Base-by-base conservation (phyloP, 2,888 invertebrate genomes). In the Tenthredo mesomela region DNA sequence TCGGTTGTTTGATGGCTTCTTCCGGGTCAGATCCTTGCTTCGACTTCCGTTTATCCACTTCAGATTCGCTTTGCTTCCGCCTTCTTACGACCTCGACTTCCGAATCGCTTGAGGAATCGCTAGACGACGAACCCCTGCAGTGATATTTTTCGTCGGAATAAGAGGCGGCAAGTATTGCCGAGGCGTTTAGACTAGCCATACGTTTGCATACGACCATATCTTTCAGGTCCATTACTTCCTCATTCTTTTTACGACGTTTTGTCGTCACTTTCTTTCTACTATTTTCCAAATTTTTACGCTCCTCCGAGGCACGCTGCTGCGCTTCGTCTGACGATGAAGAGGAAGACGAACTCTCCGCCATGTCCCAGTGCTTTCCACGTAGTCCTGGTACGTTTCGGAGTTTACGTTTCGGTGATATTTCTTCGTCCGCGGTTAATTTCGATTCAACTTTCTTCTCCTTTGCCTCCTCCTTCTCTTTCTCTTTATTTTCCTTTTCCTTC, bases 131-230 rank as follows among this genome's bases (percentile, higher is more conserved):
- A 58, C 95, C 95, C 82, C 95, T 94, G 47, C 94, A 93, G 89
- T 93, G 91, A 33, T 82, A 82, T 91, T 96, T 97, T 92, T 97
- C 97, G 67, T 94, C 94, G 2, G 95, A 95, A 90, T 98, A 98
- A 87, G 97, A 97, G 29, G 98, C 98, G 0, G 98, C 97, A 87
- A 98, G 94, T 90, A 98, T 98, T 29, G 98, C 98, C 54, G 97
- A 96, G 18, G 98, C 98, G 93, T 98, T 98, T 47, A 98, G 94
- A 91, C 97, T 97, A 29, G 98, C 98, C 98, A 98, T 98, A 47
- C 98, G 95, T 92, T 98, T 98, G 88, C 97, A 95, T 21, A 98
- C 97, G 7, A 98, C 96, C 96, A 97, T 97, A 88, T 97, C 97
- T 90, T 97, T 97, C 77, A 97, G 94, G 90, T 97, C 97, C 96